phyloP scores from a whole-genome alignment of 2,113 vertebrate species.

The Zosterops borbonicus region DNA sequence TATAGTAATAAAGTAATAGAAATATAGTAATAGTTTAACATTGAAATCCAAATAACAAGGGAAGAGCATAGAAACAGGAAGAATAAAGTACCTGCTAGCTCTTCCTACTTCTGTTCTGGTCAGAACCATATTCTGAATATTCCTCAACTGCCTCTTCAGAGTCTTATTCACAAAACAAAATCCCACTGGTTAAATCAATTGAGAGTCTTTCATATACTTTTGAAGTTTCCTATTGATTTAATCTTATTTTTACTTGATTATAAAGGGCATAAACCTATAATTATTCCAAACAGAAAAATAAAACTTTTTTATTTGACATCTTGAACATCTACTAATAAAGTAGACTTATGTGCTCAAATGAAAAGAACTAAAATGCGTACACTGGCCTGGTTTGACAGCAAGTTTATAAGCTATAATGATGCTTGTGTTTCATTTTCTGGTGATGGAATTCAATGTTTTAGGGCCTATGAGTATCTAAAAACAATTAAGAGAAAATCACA shows the following conservation, averaged over 20 bases:
- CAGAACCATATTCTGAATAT: neutral
- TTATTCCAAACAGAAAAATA: neutral
- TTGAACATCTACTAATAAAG: neutral
- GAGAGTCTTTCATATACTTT: neutral
- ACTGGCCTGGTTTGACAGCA: neutral
- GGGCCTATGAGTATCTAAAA: neutral
- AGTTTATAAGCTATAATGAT: neutral
- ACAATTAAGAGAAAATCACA: neutral
- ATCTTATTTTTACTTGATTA: neutral
- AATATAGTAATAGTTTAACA: neutral
- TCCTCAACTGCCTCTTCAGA: neutral
- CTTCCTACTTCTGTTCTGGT: neutral
- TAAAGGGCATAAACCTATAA: neutral
- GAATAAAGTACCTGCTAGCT: neutral
- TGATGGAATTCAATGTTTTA: neutral
- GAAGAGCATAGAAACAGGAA: neutral
- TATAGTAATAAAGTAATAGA: neutral
- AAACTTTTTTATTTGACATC: neutral
- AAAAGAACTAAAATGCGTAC: neutral
- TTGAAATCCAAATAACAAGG: neutral
- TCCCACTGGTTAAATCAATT: neutral
- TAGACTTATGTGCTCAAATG: neutral
- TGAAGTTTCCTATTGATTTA: neutral
- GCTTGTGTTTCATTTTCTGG: neutral
- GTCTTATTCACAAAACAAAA: neutral